Percentiles rank a stretch among this genome's conserved stretches.
Evolutionary conservation across 2,797 vertebrate genomes (phyloP).

Genomic region (Pangasius sanitwongsei): DNA sequence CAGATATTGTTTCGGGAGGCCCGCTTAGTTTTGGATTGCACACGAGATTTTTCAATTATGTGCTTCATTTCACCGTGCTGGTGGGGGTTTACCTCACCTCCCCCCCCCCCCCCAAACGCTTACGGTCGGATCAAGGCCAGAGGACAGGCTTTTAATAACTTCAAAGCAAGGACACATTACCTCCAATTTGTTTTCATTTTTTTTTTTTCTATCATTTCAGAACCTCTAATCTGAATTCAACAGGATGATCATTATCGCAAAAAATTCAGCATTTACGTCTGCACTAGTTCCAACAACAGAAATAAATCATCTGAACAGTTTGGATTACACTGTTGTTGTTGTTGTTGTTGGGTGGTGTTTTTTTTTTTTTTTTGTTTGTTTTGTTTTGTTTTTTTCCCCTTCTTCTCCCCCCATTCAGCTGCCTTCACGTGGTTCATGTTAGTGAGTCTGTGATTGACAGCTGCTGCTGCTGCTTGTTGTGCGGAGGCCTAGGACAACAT

Average conservation of each 20-base stretch:
- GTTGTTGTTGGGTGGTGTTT: too few species aligned
- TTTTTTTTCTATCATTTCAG: slow-evolving; percentile 49
- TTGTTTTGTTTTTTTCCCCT: slow-evolving; percentile 25
- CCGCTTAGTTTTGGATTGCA: slow-evolving; percentile 83
- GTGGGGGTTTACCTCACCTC: slow-evolving; percentile 72
- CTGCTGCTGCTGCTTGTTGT: slow-evolving; percentile 75
- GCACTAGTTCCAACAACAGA: slow-evolving; percentile 13
- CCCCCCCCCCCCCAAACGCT: slow-evolving; percentile 67
- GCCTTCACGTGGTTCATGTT: slow-evolving; percentile 73
- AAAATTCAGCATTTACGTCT: slow-evolving; percentile 26
- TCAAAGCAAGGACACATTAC: slow-evolving; percentile 72
- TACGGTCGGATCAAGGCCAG: slow-evolving; percentile 70
- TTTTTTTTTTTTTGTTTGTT: slow-evolving; percentile 45
- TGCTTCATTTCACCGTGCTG: slow-evolving; percentile 81
- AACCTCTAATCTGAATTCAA: slow-evolving; percentile 32
- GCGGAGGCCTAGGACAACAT: slow-evolving; percentile 61
- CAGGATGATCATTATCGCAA: slow-evolving; percentile 20
- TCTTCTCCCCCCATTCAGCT: slow-evolving; percentile 57
- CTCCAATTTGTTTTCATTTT: slow-evolving; percentile 55
- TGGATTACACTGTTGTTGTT: not conserved
- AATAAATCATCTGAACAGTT: slow-evolving; percentile 24
- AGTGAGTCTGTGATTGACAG: slow-evolving; percentile 74
- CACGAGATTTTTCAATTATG: slow-evolving; percentile 84
- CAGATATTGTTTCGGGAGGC: slow-evolving; percentile 77
- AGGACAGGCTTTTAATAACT: slow-evolving; percentile 77